A percentile compares a stretch with the other conserved stretches of the same genome.
Evolutionary conservation across 37 sponge, comb jelly and placozoan species (phyloP).

Genomic region (Mnemiopsis leidyi): DNA sequence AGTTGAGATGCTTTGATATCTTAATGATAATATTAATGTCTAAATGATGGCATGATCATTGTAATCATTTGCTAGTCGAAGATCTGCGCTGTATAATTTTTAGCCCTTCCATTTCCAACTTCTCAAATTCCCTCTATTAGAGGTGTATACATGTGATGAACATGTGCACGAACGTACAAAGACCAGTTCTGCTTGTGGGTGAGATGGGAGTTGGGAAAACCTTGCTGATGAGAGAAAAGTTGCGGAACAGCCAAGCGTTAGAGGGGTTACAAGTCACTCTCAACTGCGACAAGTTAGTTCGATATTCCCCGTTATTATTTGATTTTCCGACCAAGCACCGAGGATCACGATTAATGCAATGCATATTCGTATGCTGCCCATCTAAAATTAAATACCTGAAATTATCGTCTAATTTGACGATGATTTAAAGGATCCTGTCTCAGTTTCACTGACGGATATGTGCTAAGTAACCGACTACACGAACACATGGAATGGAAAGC

Average conservation of each 20-base stretch:
- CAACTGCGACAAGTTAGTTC: conserved; percentile 60
- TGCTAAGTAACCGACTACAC: conserved; percentile 48
- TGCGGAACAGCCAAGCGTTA: conserved; percentile 41
- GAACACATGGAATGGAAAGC: conserved; percentile 59
- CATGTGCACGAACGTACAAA: conserved; percentile 40
- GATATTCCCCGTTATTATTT: background rate
- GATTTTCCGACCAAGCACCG: background rate
- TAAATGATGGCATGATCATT: no score
- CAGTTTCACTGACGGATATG: conserved; percentile 62
- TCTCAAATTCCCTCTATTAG: no score
- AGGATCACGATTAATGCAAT: background rate
- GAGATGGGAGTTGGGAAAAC: conserved; percentile 61
- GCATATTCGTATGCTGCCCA: background rate
- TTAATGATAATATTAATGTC: no score
- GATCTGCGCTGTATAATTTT: no score
- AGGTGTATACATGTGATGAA: conserved; percentile 28
- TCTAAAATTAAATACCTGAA: background rate
- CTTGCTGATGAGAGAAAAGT: conserved; percentile 22
- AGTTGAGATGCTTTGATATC: no score
- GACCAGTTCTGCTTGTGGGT: conserved; percentile 28
- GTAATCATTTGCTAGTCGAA: no score
- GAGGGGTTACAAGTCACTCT: conserved; percentile 64
- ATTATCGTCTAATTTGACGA: background rate
- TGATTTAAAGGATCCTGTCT: background rate
- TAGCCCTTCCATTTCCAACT: no score